Evolutionary conservation across 2,113 vertebrate genomes (phyloP), one percentile per base, ranked within the genome.

Genomic region (Saccopteryx bilineata): DNA sequence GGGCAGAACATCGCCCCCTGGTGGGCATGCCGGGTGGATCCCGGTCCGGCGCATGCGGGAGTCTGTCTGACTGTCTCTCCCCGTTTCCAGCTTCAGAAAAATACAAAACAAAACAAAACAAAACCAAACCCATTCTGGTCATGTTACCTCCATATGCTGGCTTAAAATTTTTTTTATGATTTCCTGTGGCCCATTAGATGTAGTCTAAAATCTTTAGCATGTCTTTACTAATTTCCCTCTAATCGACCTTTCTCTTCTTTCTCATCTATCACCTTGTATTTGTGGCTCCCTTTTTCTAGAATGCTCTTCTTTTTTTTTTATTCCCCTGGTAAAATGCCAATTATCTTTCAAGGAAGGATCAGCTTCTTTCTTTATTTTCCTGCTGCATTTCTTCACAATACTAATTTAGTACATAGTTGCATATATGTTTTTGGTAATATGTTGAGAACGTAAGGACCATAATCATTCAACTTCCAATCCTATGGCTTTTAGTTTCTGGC

Each of bases 221-320:
- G 61, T 87, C 23, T 92, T 81, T 71, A 75, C 26, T 74, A 76
- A 83, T 76, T 82, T 56, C 48, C 24, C 5, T 39, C 52, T 24
- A 56, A 33, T 9, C 26, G 88, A 50, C 33, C 75, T 87, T 95
- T 95, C 50, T 88, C 23, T 84, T 91, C 19, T 58, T 84, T 91
- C 19, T 58, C 11, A n/a, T 39, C 39, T 61, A 31, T 48, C 39
- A 54, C n/a, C 19, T 74, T 81, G 17, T 91, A 13, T 74, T 46
- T 85, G 26, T 92, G 54, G 21, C 5, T 11, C 28, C 9, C 31
- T 50, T 19, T 84, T 8, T 87, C 50, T 33, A 61, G 74, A 65
- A 71, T 6, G 3, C 3, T 78, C 28, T 50, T 58, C 46, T 80
- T 12, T 13, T 5, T 28, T 85, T 56, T 80, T 61, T 85, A 24